Conservation (phyloP, 1,140 invertebrate genomes). For the Dendroctonus ponderosae region DNA sequence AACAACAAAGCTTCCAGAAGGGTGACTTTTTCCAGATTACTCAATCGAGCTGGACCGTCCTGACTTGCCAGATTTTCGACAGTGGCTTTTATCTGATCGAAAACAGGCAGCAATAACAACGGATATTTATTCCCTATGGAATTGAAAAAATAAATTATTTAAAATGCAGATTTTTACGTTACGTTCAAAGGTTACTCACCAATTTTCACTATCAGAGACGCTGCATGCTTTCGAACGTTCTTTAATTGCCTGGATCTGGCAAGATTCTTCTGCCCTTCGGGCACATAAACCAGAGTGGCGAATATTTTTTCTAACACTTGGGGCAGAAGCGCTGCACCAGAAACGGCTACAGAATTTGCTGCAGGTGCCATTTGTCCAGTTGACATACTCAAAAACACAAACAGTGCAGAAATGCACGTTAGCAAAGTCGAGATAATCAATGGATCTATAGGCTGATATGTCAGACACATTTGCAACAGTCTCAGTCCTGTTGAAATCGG, state of each 20-base stretch:
- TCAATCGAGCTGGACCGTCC: conserved; percentile 64
- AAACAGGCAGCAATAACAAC: conserved; percentile 78
- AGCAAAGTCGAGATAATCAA: conserved; percentile 76
- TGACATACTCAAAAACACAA: conserved; percentile 85
- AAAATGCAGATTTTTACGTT: neutral
- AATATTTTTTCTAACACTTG: conserved; percentile 86
- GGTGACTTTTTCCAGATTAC: conserved; percentile 79
- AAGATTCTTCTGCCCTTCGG: conserved; percentile 56
- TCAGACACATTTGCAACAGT: conserved; percentile 73
- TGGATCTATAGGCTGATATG: conserved; percentile 71
- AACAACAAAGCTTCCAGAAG: conserved; percentile 74
- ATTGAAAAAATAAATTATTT: neutral
- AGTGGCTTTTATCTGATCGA: conserved; percentile 77
- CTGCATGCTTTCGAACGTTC: conserved; percentile 84
- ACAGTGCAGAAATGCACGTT: conserved; percentile 86
- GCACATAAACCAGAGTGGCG: conserved; percentile 71
- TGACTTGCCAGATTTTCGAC: conserved; percentile 65
- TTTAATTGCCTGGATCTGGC: conserved; percentile 71
- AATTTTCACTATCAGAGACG: conserved; percentile 85
- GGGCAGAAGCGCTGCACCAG: conserved; percentile 69
- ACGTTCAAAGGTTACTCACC: conserved; percentile 42
- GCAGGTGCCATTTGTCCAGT: conserved; percentile 68
- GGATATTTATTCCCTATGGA: conserved; percentile 71
- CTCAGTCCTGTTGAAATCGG: conserved; percentile 64
- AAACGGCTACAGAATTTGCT: conserved; percentile 63